Conservation (phyloP, 1,140 invertebrate species). For the Thalassaphorura encarpata region DNA sequence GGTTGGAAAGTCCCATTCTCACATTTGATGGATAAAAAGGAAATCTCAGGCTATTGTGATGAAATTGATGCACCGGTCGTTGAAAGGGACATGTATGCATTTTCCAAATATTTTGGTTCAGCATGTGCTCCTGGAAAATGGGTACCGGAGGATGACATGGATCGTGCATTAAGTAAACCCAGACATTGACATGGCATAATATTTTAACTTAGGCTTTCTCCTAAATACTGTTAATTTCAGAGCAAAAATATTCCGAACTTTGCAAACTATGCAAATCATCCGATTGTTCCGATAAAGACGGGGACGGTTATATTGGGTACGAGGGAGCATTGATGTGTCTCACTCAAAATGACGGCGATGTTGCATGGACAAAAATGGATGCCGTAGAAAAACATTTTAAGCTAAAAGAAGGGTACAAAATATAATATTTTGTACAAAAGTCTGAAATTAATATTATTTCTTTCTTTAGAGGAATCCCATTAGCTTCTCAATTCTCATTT, state of each 20-base stretch:
- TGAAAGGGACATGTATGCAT: slow-evolving; percentile 60
- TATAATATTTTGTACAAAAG: no score
- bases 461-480: slow-evolving; percentile 11
- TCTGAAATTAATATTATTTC: slow-evolving; percentile 27
- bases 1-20: slow-evolving; percentile 57
- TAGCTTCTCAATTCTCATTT: slow-evolving; percentile 42
- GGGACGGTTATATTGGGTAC: slow-evolving; percentile 70
- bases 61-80: slow-evolving; percentile 55
- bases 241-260: slow-evolving; percentile 58
- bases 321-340: slow-evolving; percentile 71
- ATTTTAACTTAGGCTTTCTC: not conserved
- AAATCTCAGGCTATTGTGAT: slow-evolving; percentile 54
- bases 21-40: slow-evolving; percentile 54
- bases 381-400: slow-evolving; percentile 42
- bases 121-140: slow-evolving; percentile 69
- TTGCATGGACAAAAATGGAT: slow-evolving; percentile 74
- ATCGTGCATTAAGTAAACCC: slow-evolving; percentile 56
- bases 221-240: slow-evolving; percentile 40
- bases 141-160: slow-evolving; percentile 57
- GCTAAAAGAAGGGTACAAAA: no score
- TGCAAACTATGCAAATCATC: slow-evolving; percentile 59
- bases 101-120: slow-evolving; percentile 59
- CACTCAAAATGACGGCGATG: slow-evolving; percentile 61
- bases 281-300: no score
- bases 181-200: not conserved